Evolutionary conservation across 64 coral and sea anemone genomes (phyloP), one percentile per base, ranked within the genome.

Genomic region (Cladopsammia gracilis): DNA sequence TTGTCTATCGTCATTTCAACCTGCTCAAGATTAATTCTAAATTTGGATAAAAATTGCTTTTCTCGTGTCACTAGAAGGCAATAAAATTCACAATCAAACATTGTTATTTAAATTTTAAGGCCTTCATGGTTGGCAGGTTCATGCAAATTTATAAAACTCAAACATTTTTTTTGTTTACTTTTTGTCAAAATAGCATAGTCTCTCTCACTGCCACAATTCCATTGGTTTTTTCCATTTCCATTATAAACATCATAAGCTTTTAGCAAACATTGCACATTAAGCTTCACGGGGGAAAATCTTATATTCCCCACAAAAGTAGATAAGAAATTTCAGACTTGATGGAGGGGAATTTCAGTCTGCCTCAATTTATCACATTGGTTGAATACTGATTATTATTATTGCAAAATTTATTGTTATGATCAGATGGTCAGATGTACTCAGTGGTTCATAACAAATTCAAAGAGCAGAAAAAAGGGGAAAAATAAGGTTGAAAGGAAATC

Each of bases 381-480:
- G 58, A 64, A 42, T 58, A 64, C 64, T 43, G 47, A 46, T 62
- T 7, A 62, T 43, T 45, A 15, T 44, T 34, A 34, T 34, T 34
- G 34, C 34, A 34, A 34, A 15, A 16, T 62, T 9, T 4, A 44
- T 60, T 82, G 58, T 82, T 82, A 46, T 64, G 25, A 82, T 42
- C 78, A 61, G 78, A 46, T 62, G 19, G 80, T 12, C 62, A 84
- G 62, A 75, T 75, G 72, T 67, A 51, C 3, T 84, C 46, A 2
- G 19, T 68, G 19, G 7, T 22, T 24, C 48, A 54, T 53, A 56
- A n/a, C 44, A 64, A 18, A 67, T 50, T 50, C 46, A 49, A 49
- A 75, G 46, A 56, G 45, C 10, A 48, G 46, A 6, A 18, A 11
- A 66, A 50, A 65, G 20, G 20, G 49, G 20, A 50, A 45, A 49